phyloP scores from a whole-genome alignment of 2,797 vertebrate species.

The Pteronotus mesoamericanus region DNA sequence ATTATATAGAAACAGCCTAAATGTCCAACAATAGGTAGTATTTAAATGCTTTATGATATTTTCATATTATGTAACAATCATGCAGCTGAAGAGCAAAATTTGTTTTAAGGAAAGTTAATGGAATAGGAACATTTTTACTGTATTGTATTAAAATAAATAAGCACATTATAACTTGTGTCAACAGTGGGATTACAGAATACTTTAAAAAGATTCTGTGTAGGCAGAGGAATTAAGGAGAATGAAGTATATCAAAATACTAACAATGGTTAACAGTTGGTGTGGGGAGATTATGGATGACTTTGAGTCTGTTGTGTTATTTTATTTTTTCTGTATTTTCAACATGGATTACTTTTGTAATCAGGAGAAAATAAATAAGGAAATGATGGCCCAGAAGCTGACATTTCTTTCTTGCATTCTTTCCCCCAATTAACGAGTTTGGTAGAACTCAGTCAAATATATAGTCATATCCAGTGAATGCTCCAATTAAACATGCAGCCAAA shows the following conservation, averaged over 20 bases:
- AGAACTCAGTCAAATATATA: background rate
- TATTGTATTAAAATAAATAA: constrained; percentile 31
- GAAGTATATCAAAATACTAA: background rate
- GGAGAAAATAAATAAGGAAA: background rate
- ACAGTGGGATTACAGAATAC: background rate
- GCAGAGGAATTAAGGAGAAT: background rate
- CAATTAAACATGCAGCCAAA: background rate
- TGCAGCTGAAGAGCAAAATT: background rate
- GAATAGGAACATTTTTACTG: background rate
- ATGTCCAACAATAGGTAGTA: background rate
- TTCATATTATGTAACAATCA: background rate
- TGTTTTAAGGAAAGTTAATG: constrained; percentile 27
- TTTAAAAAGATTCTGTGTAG: background rate
- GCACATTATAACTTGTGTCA: background rate
- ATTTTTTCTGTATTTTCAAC: background rate
- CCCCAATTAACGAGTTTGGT: background rate
- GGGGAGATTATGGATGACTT: background rate
- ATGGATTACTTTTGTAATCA: background rate
- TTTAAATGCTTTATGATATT: background rate
- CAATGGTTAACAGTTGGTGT: background rate
- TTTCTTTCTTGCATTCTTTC: background rate
- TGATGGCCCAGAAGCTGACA: background rate
- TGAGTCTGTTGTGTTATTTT: background rate
- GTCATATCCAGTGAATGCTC: background rate
- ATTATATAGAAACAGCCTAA: background rate